Evolutionary conservation across 2,888 invertebrate genomes (phyloP).

Genomic region (Spialia ferax): DNA sequence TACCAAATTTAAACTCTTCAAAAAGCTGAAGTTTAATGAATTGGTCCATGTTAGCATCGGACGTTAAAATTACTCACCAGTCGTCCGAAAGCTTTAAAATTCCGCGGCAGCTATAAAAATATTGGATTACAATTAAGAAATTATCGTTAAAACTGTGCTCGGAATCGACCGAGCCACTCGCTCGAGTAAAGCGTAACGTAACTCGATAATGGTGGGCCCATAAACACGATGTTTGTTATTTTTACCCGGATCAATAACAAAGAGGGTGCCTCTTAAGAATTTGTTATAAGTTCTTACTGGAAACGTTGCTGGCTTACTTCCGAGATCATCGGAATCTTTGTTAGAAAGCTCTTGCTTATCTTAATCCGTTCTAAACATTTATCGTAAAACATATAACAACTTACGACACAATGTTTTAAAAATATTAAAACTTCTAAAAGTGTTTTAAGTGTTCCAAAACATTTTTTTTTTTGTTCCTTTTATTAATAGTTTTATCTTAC

Average conservation of each 20-base stretch:
- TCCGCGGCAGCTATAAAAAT: slow-evolving; percentile 14
- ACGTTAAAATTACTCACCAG: neutral
- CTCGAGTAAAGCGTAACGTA: slow-evolving; percentile 51
- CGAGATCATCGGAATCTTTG: neutral
- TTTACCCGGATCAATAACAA: slow-evolving; percentile 73
- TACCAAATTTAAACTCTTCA: too few relatives aligned
- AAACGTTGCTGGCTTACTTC: slow-evolving; percentile 41
- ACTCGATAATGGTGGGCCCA: slow-evolving; percentile 66
- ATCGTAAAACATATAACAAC: too few relatives aligned
- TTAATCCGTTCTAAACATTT: neutral
- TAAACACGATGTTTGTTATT: slow-evolving; percentile 75
- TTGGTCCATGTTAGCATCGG: neutral
- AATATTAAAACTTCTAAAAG: too few relatives aligned
- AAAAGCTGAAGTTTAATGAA: neutral
- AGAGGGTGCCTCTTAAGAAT: slow-evolving; percentile 49
- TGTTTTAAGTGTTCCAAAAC: too few relatives aligned
- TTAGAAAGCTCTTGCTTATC: neutral
- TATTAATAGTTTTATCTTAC: too few relatives aligned
- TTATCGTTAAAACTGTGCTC: slow-evolving; percentile 31
- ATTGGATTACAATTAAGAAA: slow-evolving; percentile 31
- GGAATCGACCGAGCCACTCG: slow-evolving; percentile 9
- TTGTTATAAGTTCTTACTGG: slow-evolving; percentile 46
- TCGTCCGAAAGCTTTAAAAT: neutral
- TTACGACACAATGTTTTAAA: too few relatives aligned
- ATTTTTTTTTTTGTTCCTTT: too few relatives aligned